Conservation (phyloP, 2,113 vertebrate species). For the Pangasianodon hypophthalmus region DNA sequence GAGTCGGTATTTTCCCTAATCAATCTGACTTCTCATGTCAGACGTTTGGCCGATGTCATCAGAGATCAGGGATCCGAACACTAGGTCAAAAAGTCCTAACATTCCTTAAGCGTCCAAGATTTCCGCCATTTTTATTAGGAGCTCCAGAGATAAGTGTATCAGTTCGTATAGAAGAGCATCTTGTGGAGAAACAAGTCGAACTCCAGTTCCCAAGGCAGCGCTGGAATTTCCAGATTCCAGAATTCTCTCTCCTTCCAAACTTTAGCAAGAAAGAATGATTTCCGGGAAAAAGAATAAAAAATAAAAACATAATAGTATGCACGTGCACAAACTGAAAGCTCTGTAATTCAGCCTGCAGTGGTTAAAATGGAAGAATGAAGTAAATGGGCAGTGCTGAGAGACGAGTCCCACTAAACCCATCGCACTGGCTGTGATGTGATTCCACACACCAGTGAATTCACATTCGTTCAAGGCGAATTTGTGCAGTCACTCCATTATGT, state of each 20-base stretch:
- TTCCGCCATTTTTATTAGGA: slow-evolving; percentile 51
- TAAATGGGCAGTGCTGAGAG: slow-evolving; percentile 42
- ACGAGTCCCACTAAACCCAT: neutral
- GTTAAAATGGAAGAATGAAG: slow-evolving; percentile 52
- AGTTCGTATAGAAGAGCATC: slow-evolving; percentile 52
- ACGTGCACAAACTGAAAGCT: slow-evolving; percentile 56
- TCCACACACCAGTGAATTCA: slow-evolving; percentile 9
- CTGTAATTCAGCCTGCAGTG: slow-evolving; percentile 34
- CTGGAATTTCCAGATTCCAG: slow-evolving; percentile 67
- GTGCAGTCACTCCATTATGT: slow-evolving; percentile 23
- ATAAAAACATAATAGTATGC: slow-evolving; percentile 56
- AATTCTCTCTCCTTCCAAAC: slow-evolving; percentile 59
- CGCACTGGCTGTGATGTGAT: neutral
- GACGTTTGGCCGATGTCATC: slow-evolving; percentile 63
- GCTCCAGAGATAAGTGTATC: slow-evolving; percentile 41
- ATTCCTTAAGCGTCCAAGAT: slow-evolving; percentile 64
- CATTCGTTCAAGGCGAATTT: slow-evolving; percentile 31
- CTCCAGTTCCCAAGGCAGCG: slow-evolving; percentile 62
- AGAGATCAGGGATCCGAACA: slow-evolving; percentile 67
- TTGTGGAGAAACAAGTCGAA: slow-evolving; percentile 52
- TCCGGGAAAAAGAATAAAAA: slow-evolving; percentile 2
- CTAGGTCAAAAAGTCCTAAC: slow-evolving; percentile 67
- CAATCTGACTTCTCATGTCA: slow-evolving; percentile 52
- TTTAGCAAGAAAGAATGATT: slow-evolving; percentile 57
- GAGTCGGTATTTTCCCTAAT: slow-evolving; percentile 38